Conservation (phyloP, 2,797 vertebrate species). For the Spinibarbus caldwelli region DNA sequence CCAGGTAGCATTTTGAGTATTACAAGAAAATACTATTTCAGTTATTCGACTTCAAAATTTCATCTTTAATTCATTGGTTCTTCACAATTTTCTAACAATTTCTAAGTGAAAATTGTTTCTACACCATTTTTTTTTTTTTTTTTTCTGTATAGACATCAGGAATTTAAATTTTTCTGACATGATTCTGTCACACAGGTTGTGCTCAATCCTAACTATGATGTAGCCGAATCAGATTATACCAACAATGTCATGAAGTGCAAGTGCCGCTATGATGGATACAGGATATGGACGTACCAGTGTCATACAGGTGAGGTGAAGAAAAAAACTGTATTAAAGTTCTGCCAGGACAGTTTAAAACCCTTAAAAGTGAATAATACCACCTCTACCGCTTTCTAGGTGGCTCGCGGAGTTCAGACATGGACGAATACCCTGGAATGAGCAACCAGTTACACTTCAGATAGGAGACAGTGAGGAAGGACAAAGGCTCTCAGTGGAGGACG, state of each 20-base stretch:
- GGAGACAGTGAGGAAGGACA: constrained; percentile 29
- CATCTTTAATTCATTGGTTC: neutral
- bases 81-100: neutral
- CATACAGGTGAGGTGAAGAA: constrained; percentile 83
- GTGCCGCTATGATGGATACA: constrained; percentile 86
- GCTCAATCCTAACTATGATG: constrained; percentile 94
- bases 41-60: neutral
- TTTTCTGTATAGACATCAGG: too few relatives aligned
- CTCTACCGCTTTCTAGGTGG: constrained; percentile 78
- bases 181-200: constrained; percentile 79
- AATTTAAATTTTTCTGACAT: neutral
- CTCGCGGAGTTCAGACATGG: constrained; percentile 87
- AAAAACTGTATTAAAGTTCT: neutral
- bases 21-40: neutral
- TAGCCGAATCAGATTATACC: constrained; percentile 92
- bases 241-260: constrained; percentile 96
- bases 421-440: constrained; percentile 83
- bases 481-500: constrained; percentile 25
- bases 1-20: constrained; percentile 74
- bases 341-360: neutral
- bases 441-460: constrained; percentile 87
- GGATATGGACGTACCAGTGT: constrained; percentile 96
- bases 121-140: too few relatives aligned
- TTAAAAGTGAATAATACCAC: neutral
- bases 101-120: neutral